Evolutionary conservation across 2,113 vertebrate genomes (phyloP).

Genomic region (Haemorhous mexicanus): DNA sequence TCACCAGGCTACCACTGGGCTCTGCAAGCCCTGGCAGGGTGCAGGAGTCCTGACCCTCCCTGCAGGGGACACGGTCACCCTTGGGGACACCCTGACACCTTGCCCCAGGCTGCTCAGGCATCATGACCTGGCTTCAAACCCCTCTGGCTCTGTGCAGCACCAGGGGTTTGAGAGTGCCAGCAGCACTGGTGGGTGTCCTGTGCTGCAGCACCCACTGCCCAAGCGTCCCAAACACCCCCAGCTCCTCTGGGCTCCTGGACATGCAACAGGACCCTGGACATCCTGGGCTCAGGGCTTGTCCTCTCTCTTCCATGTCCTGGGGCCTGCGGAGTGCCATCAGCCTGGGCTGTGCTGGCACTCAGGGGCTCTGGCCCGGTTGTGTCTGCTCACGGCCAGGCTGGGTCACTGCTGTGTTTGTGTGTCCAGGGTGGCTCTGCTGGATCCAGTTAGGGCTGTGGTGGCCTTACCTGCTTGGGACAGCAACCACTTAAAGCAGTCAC

Average conservation of each 20-base stretch:
- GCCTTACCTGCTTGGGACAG: not conserved
- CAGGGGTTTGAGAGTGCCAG: fast-evolving
- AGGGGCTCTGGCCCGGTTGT: not conserved
- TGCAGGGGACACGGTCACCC: not conserved
- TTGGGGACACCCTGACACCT: not conserved
- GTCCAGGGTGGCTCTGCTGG: not conserved
- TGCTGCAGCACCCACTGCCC: not conserved
- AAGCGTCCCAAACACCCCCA: not conserved
- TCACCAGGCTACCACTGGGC: not conserved
- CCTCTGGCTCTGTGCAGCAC: not conserved
- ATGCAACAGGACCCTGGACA: not conserved
- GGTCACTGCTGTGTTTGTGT: conserved; percentile 13
- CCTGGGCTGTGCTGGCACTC: not conserved
- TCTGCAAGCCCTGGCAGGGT: not conserved
- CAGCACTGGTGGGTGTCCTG: not conserved
- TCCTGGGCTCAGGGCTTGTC: not conserved
- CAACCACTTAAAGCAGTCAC: not conserved
- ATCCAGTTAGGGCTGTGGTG: not conserved
- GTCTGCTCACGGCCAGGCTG: not conserved
- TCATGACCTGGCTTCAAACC: not conserved
- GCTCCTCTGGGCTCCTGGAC: not conserved
- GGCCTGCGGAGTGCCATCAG: too few species aligned
- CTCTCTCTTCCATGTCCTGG: not conserved
- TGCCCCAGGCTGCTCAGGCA: not conserved
- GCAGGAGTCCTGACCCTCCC: not conserved